Evolutionary conservation across 2,888 invertebrate genomes (phyloP), one percentile per base, ranked within the genome.

Genomic region (Zeuzera pyrina): DNA sequence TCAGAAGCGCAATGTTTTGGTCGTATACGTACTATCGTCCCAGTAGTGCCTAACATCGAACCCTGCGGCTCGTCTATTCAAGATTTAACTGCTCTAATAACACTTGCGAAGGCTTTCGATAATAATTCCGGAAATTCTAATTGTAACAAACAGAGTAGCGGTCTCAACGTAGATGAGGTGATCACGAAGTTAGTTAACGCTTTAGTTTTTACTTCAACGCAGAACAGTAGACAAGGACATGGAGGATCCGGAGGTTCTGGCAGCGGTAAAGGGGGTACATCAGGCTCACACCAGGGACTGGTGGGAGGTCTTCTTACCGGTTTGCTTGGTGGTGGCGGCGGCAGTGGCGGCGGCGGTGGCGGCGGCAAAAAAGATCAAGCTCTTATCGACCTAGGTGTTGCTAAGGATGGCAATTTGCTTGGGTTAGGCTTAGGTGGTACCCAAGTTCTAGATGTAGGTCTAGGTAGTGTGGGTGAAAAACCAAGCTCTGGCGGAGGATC

Each of bases 151-250:
- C n/a, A n/a, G n/a, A n/a, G 22, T 36, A 37, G 25, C 12, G 25
- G 36, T 1, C 35, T 43, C 15, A 49, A 56, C 14, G 46, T 63
- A 15, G 72, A 74, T 36, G 67, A 66, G 33, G 54, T 77, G 10
- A 68, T 77, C 5, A 49, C 65, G 42, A 73, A 68, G 37, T 47
- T 77, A 16, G 58, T 76, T 7, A 71, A 74, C 31, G 77, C 74
- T 5, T 42, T 77, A 12, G 58, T 77, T 12, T 60, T 56, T 15
- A 65, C 62, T 2, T 57, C 67, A 7, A 61, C 67, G 1, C 59
- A 62, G 26, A 54, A 49, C 21, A 23, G 10, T n/a, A 31, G 30
- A 12, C 6, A 5, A 3, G 25, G 25, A 3, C 26, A 27, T 7
- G 30, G 33, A 3, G 42, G 41, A 13, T 14, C 31, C 7, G 38